phyloP scores from a whole-genome alignment of 2,888 invertebrate genomes.

The Toxonevra muliebris region DNA sequence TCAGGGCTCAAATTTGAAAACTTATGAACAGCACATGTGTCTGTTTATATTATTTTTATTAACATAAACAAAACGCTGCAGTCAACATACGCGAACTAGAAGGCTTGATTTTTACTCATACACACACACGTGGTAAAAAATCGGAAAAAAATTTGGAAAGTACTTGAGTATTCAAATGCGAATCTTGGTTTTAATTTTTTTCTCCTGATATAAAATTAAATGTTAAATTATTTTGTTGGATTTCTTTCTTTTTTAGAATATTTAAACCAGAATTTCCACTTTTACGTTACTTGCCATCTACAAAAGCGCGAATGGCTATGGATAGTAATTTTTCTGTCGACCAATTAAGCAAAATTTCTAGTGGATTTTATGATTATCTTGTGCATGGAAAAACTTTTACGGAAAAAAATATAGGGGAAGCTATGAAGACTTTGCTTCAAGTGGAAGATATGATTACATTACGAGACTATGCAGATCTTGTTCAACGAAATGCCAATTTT shows the following conservation, averaged over 20 bases:
- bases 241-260: constrained; percentile 31
- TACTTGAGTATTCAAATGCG: no score
- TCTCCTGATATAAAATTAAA: no score
- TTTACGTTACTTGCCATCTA: constrained; percentile 37
- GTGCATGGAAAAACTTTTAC: constrained; percentile 42
- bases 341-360: constrained; percentile 24
- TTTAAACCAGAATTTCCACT: constrained; percentile 34
- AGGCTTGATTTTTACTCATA: no score
- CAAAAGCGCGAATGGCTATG: constrained; percentile 34
- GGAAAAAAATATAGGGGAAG: constrained; percentile 41
- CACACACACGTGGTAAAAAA: no score
- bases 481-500: constrained; percentile 43
- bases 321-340: constrained; percentile 26
- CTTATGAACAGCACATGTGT: no score
- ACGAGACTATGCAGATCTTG: constrained; percentile 44
- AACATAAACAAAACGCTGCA: no score
- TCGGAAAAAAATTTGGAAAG: no score
- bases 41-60: no score
- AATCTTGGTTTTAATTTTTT: no score
- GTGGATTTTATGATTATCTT: constrained; percentile 47
- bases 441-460: constrained; percentile 56
- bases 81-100: no score
- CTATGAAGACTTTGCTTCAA: constrained; percentile 49
- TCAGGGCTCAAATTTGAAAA: no score
- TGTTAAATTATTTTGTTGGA: background rate